These are phyloP conservation scores for Ciconia nigra DNA, from an alignment of 2,797 vertebrate genomes.

Conservation along the genomic window DNA sequence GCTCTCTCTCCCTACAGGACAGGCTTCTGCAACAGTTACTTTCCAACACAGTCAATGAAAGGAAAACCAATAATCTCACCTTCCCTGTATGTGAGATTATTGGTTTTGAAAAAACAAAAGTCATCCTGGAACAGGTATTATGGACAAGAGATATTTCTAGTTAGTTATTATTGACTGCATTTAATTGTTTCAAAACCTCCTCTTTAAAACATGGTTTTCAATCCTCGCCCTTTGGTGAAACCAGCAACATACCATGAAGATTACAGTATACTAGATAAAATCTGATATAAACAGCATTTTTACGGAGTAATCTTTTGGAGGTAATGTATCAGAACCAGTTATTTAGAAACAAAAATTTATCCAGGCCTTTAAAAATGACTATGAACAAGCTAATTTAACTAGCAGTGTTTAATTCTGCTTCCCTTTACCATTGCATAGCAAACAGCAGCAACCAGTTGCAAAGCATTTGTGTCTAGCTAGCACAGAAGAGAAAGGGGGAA, in stretches of 20 bases:
- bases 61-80: neutral
- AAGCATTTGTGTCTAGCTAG: neutral
- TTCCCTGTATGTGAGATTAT: neutral
- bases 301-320: neutral
- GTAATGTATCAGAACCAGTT: neutral
- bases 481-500: neutral
- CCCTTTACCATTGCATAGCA: neutral
- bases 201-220: neutral
- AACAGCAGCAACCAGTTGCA: neutral
- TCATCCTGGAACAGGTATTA: neutral
- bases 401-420: neutral
- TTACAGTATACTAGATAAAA: neutral
- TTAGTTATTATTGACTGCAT: neutral
- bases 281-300: neutral
- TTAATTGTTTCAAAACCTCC: neutral
- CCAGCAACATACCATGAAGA: neutral
- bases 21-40: neutral
- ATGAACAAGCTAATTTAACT: neutral
- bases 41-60: neutral
- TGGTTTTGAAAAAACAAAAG: neutral
- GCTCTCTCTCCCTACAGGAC: neutral
- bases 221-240: neutral
- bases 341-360: neutral
- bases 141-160: neutral
- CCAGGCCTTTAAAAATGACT: neutral